phyloP scores from a whole-genome alignment of 2,888 invertebrate species.

The Calameuta filiformis region DNA sequence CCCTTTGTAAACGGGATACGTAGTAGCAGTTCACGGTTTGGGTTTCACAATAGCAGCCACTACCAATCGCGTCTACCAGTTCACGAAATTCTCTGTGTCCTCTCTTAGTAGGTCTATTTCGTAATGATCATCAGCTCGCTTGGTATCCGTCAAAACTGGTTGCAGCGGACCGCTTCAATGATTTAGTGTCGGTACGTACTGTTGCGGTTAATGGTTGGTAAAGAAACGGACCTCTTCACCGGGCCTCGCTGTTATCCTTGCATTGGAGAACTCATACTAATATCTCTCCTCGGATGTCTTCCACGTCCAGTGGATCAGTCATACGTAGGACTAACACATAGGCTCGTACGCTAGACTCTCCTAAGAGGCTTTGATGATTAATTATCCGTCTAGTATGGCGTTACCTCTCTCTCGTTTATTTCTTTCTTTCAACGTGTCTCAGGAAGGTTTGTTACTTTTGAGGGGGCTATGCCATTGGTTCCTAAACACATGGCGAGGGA shows the following conservation, averaged over 20 bases:
- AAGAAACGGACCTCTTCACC: not conserved
- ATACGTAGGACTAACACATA: not conserved
- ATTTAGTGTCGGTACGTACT: not conserved
- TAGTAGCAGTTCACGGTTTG: not conserved
- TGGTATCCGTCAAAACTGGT: not conserved
- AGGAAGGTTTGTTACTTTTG: not conserved
- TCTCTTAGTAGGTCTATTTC: not conserved
- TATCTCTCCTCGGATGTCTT: not conserved
- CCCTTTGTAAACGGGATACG: not conserved
- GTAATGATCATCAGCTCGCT: not conserved
- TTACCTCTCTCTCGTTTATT: not conserved
- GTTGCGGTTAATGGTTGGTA: not conserved
- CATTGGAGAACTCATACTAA: not conserved
- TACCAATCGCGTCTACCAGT: not conserved
- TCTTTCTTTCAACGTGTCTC: not conserved
- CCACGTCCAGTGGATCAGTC: not conserved
- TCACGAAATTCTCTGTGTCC: not conserved
- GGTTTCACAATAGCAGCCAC: not conserved
- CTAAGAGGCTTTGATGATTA: not conserved
- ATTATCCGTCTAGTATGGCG: not conserved
- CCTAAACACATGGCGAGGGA: not conserved
- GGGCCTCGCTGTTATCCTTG: not conserved
- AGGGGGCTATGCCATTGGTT: not conserved
- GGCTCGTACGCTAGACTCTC: not conserved
- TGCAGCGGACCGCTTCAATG: not conserved